These are phyloP conservation scores for Metaphire vulgaris DNA, from an alignment of 1,140 invertebrate species.

Conservation along the genomic window DNA sequence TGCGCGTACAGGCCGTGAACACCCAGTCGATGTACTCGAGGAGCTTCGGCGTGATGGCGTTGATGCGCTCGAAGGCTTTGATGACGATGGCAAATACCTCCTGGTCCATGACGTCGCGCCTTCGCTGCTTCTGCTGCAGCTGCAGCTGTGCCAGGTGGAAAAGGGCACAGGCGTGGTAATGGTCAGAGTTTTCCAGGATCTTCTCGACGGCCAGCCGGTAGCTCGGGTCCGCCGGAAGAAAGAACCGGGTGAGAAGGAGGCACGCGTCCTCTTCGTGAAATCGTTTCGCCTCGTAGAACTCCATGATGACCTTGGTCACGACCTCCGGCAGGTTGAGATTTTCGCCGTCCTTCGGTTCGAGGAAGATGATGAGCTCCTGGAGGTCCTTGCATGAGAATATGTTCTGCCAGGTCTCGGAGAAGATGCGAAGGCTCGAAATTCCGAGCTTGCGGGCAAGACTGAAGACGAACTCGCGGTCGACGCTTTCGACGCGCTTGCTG, in stretches of 20 bases:
- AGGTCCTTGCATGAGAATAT: slow-evolving; percentile 16
- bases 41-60: slow-evolving; percentile 1
- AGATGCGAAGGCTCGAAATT: slow-evolving; percentile 1
- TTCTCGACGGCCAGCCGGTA: slow-evolving; percentile 8
- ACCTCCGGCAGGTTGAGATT: background rate
- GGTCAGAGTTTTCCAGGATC: slow-evolving; percentile 2
- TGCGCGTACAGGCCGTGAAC: slow-evolving; percentile 8
- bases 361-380: slow-evolving; percentile 14
- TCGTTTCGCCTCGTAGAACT: slow-evolving; percentile 8
- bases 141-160: slow-evolving; percentile 17
- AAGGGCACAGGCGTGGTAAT: slow-evolving; percentile 9
- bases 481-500: background rate
- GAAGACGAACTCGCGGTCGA: slow-evolving; percentile 21
- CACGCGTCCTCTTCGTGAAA: slow-evolving; percentile 12
- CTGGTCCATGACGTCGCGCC: slow-evolving; percentile 17
- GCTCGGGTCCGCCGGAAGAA: slow-evolving; percentile 6
- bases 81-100: background rate
- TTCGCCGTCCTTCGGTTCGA: slow-evolving; percentile 4
- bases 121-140: background rate
- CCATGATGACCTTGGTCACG: slow-evolving; percentile 7
- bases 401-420: slow-evolving; percentile 11
- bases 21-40: slow-evolving; percentile 22
- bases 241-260: slow-evolving; percentile 9
- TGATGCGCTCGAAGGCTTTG: slow-evolving; percentile 16
- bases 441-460: slow-evolving; percentile 11